A percentile compares a stretch with the other conserved stretches of the same genome.
Evolutionary conservation across 2,888 invertebrate genomes (phyloP).

Genomic region (Dichetophora obliterata): DNA sequence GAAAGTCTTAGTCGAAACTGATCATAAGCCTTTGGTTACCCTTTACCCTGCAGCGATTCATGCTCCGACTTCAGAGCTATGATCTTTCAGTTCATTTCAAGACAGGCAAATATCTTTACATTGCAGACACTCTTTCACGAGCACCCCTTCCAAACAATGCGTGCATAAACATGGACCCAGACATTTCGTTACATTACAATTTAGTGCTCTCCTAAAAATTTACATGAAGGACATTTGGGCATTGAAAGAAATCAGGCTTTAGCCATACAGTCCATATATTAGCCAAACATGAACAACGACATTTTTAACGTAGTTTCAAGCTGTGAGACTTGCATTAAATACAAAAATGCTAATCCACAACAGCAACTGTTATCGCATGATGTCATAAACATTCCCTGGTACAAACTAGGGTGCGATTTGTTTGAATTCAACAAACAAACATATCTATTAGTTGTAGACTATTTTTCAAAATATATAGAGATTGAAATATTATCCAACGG

Average conservation of each 20-base stretch:
- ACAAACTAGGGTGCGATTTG: background rate
- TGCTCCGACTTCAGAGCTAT: background rate
- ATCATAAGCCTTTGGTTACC: constrained; percentile 37
- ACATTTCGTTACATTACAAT: background rate
- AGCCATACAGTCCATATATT: too few species aligned
- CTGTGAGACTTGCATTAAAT: too few species aligned
- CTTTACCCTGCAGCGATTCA: constrained; percentile 28
- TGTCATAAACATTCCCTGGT: background rate
- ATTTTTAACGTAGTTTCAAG: too few species aligned
- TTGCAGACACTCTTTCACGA: background rate
- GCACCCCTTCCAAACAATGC: background rate
- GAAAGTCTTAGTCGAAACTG: constrained; percentile 33
- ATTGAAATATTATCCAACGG: constrained; percentile 7
- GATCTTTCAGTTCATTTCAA: too few species aligned
- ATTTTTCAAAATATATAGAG: constrained; percentile 1
- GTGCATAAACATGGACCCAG: background rate
- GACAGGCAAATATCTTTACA: too few species aligned
- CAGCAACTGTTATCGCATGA: background rate
- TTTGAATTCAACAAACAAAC: too few species aligned
- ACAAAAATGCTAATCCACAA: too few species aligned
- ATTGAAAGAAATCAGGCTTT: too few species aligned
- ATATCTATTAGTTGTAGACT: too few species aligned
- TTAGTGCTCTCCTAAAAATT: too few species aligned
- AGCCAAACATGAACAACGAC: too few species aligned
- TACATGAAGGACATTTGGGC: too few species aligned